Base-by-base conservation (phyloP, 2,888 invertebrate species). In the Piscicola geometra region DNA sequence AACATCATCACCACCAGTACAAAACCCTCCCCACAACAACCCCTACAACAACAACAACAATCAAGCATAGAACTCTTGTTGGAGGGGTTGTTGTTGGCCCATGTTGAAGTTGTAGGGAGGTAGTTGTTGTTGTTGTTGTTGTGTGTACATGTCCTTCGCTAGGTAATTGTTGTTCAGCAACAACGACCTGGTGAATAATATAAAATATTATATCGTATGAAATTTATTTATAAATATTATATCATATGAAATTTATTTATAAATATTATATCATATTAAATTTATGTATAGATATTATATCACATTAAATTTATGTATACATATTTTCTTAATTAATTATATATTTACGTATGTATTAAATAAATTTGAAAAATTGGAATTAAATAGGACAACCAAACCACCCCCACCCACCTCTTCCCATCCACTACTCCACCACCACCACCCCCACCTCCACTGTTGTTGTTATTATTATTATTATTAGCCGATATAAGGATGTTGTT, bases 21-120 rank as follows among this genome's bases (percentile, higher is more conserved):
- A 15, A 12, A 5, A 64, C 30, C 64, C n/a, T 28, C 64, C 5
- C 30, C 3, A 64, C 30, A 64, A 64, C 5, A 64, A 64, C 64
- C 3, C 5, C 9, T 12, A 64, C 64, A 64, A 64, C 64, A 64
- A 64, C 64, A 64, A 64, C 64, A 56, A 56, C n/a, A 25, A 25
- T 73, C 73, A 73, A 64, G 73, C 73, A 35, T 73, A 73, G 30
- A 73, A 73, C 36, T 73, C 73, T 36, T 73, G 73, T 32, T 71
- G 71, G 9, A 28, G 56, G n/a, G n/a, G 60, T 21, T 30, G 73
- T 64, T 73, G 73, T 35, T 56, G 60, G 3, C 15, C 25, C n/a
- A 56, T 5, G n/a, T 21, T 56, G 60, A 18, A 56, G 60, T 56
- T 56, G 60, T 56, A 56, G 60, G 25, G 5, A n/a, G 15, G 25